These are phyloP conservation scores for Metopolophium dirhodum DNA, from an alignment of 1,140 invertebrate genomes.

Conservation along the genomic window DNA sequence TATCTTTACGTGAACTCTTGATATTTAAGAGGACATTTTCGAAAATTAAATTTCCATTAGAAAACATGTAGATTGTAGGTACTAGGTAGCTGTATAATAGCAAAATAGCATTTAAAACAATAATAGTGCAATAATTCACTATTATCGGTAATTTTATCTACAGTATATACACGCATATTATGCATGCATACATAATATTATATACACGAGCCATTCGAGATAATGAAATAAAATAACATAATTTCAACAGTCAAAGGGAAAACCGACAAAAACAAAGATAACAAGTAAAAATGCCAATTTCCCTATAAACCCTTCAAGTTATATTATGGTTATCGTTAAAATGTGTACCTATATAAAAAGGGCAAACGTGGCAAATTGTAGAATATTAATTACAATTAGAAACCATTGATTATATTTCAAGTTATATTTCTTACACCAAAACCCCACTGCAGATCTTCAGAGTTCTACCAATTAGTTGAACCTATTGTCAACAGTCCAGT, in stretches of 20 bases:
- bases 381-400: background rate
- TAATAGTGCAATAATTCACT: slow-evolving; percentile 13
- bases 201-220: background rate
- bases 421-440: background rate
- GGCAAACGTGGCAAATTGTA: background rate
- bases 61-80: background rate
- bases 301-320: background rate
- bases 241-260: background rate
- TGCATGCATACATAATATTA: background rate
- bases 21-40: background rate
- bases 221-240: slow-evolving; percentile 15
- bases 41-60: background rate
- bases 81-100: background rate
- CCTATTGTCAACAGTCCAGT: background rate
- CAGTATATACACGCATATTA: background rate
- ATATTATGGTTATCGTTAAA: background rate
- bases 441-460: background rate
- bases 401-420: background rate
- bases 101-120: background rate
- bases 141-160: slow-evolving; percentile 19
- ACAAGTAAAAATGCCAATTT: background rate
- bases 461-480: background rate
- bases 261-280: background rate
- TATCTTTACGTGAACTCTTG: background rate
- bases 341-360: background rate